phyloP scores from a whole-genome alignment of 2,797 vertebrate species.

The Odontamblyopus lacepedii region DNA sequence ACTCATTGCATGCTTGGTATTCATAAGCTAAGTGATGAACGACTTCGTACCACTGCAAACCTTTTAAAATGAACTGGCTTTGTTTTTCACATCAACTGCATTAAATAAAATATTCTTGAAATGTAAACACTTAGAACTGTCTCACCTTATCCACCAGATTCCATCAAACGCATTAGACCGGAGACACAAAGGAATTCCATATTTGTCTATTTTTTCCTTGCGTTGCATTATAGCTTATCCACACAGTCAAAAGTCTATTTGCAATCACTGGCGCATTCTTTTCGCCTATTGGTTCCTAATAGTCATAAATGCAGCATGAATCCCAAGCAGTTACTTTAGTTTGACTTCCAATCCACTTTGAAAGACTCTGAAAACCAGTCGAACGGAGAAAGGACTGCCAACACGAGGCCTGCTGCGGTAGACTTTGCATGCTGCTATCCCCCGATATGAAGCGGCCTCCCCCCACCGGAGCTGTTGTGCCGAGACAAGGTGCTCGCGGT shows the following conservation, averaged over 20 bases:
- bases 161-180: neutral
- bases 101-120: neutral
- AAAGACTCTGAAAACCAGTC: conserved; percentile 19
- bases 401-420: conserved; percentile 14
- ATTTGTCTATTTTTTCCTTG: neutral
- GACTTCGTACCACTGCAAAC: too few relatives aligned
- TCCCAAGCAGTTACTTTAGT: conserved; percentile 4
- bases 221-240: neutral
- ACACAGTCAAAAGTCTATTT: neutral
- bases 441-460: conserved; percentile 22
- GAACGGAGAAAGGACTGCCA: conserved; percentile 19
- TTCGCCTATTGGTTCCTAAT: neutral
- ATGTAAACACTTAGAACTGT: neutral
- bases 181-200: neutral
- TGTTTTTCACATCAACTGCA: too few relatives aligned
- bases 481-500: conserved; percentile 32
- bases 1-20: too few relatives aligned
- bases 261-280: neutral
- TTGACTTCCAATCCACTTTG: conserved; percentile 14
- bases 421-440: conserved; percentile 28
- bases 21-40: too few relatives aligned
- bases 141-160: neutral
- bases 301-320: neutral
- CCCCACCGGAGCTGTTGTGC: conserved; percentile 31
- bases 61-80: too few relatives aligned